A percentile compares a stretch with the other conserved stretches of the same genome.
Conservation (phyloP, 2,888 invertebrate species). For the Charanyca ferruginea region DNA sequence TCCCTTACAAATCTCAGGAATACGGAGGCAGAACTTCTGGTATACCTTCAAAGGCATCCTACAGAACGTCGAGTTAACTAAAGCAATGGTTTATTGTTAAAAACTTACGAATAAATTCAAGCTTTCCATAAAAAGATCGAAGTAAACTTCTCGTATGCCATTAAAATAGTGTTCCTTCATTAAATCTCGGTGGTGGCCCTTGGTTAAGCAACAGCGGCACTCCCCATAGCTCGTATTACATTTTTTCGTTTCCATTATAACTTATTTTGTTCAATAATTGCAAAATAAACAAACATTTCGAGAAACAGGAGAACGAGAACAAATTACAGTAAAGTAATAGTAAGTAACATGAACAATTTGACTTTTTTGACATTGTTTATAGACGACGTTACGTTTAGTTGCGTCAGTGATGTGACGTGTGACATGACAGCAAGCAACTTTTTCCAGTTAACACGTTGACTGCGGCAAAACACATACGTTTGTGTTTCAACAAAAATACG, state of each 20-base stretch:
- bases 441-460: too few relatives aligned
- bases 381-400: too few relatives aligned
- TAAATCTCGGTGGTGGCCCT: conserved; percentile 78
- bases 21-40: not conserved
- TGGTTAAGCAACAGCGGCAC: conserved; percentile 80
- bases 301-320: too few relatives aligned
- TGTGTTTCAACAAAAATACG: too few relatives aligned
- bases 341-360: too few relatives aligned
- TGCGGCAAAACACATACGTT: too few relatives aligned
- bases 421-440: too few relatives aligned
- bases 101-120: conserved; percentile 82
- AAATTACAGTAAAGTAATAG: too few relatives aligned
- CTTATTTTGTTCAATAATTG: conserved; percentile 5
- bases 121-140: conserved; percentile 78
- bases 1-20: not conserved
- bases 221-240: conserved; percentile 69
- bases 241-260: conserved; percentile 60
- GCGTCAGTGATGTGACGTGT: too few relatives aligned
- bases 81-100: not conserved
- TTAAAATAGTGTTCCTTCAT: conserved; percentile 75
- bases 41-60: not conserved
- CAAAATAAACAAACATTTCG: conserved; percentile 29
- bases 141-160: conserved; percentile 78
- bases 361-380: too few relatives aligned
- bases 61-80: not conserved